Percentiles rank a stretch among this genome's conserved stretches.
Conservation (phyloP, 2,113 vertebrate species). For the Rhadina sibilatrix region DNA sequence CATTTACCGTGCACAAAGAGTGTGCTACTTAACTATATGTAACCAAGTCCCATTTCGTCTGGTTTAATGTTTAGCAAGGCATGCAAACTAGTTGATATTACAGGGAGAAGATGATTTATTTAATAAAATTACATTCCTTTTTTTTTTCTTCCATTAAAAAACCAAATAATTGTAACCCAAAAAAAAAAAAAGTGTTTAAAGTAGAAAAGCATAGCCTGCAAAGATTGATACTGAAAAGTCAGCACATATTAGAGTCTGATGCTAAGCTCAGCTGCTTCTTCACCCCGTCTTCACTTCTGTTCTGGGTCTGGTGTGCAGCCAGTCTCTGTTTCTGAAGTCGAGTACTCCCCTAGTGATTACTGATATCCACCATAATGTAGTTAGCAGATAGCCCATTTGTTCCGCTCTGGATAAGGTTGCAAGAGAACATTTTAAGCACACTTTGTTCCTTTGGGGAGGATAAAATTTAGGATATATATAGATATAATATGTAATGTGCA, state of each 20-base stretch:
- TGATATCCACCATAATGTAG: constrained; percentile 48
- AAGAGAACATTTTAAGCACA: not conserved
- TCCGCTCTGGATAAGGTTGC: not conserved
- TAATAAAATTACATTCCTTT: constrained; percentile 23
- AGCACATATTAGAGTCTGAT: constrained; percentile 36
- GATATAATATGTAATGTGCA: not conserved
- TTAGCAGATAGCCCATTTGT: constrained; percentile 51
- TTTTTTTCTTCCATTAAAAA: not conserved
- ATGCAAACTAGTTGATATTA: not conserved
- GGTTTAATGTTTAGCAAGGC: constrained; percentile 52
- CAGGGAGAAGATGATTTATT: constrained; percentile 33
- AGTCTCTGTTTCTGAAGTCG: not conserved
- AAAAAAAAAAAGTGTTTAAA: not conserved
- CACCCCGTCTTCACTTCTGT: not conserved
- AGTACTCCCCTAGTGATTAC: constrained; percentile 35
- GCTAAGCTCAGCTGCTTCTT: constrained; percentile 40
- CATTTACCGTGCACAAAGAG: constrained; percentile 30
- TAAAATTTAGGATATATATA: not conserved
- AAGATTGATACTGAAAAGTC: constrained; percentile 26
- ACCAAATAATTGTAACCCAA: not conserved
- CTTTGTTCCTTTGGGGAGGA: not conserved
- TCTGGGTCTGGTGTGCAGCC: constrained; percentile 30
- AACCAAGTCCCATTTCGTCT: constrained; percentile 56
- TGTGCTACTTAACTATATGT: constrained; percentile 7
- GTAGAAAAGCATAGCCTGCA: constrained; percentile 12